Percentiles rank a stretch among this genome's conserved stretches.
Evolutionary conservation across 2,113 vertebrate genomes (phyloP).

Genomic region (Solenodon paradoxus): DNA sequence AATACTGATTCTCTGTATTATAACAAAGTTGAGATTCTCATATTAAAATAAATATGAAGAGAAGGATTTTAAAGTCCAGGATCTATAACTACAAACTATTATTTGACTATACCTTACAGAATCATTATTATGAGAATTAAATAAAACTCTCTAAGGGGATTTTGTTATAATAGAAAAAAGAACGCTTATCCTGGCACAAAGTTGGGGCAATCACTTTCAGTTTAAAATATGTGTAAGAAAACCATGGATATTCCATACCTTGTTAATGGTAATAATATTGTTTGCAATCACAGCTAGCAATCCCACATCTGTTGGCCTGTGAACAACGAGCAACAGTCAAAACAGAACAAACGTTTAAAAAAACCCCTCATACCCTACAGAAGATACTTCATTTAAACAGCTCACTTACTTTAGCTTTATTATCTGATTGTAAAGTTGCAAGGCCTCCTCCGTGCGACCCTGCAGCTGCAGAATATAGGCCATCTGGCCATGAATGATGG

Average conservation of each 20-base stretch:
- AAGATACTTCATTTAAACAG: slow-evolving; percentile 37
- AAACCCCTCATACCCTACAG: not conserved
- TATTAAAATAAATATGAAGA: slow-evolving; percentile 6
- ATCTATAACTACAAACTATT: not conserved
- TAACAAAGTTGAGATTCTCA: not conserved
- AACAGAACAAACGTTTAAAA: slow-evolving; percentile 3
- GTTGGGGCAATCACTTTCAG: not conserved
- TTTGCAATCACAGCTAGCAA: slow-evolving; percentile 98
- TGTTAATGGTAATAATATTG: slow-evolving; percentile 99
- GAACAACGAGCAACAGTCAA: slow-evolving; percentile 63
- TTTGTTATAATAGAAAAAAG: not conserved
- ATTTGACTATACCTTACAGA: not conserved
- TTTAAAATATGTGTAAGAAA: not conserved
- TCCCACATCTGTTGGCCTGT: slow-evolving; percentile 96
- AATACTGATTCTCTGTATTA: too few relatives aligned
- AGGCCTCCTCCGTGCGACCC: slow-evolving; percentile 92
- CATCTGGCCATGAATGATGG: slow-evolving; percentile 99
- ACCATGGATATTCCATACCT: slow-evolving; percentile 83
- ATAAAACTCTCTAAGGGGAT: not conserved
- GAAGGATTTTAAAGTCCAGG: slow-evolving; percentile 33
- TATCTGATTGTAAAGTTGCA: slow-evolving; percentile 99
- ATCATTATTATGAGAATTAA: not conserved
- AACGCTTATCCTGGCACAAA: not conserved
- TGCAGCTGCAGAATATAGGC: slow-evolving; percentile 95
- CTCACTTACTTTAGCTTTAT: slow-evolving; percentile 95